phyloP scores from a whole-genome alignment of 2,113 vertebrate species.

The Patagioenas fasciata region DNA sequence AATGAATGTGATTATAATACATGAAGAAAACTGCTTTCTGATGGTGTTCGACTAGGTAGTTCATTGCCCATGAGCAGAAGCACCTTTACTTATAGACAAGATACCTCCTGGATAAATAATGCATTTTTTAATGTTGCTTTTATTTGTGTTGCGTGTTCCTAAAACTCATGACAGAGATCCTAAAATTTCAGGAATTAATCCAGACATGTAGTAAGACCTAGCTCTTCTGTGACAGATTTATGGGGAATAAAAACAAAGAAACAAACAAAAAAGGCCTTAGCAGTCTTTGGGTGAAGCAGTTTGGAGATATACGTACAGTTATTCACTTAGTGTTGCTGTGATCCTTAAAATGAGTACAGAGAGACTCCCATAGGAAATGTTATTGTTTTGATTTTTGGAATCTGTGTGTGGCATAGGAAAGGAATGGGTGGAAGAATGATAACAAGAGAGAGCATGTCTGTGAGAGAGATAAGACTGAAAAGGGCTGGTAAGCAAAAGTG shows the following conservation, averaged over 20 bases:
- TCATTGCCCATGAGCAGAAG: background rate
- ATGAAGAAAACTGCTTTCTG: background rate
- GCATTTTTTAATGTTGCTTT: background rate
- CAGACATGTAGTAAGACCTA: background rate
- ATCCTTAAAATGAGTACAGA: conserved; percentile 17
- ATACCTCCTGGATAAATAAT: background rate
- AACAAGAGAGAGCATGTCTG: conserved; percentile 46
- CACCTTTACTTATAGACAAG: background rate
- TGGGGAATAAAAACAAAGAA: background rate
- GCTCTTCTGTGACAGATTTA: background rate
- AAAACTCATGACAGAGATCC: background rate
- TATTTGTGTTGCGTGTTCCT: background rate
- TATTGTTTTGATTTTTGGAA: conserved; percentile 34
- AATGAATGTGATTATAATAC: background rate
- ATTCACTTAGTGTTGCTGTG: background rate
- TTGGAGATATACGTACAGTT: background rate
- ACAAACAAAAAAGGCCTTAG: background rate
- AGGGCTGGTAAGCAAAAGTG: conserved; percentile 39
- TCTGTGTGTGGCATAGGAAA: conserved; percentile 38
- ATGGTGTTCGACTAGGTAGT: background rate
- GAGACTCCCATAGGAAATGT: conserved; percentile 32
- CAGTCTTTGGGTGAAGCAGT: background rate
- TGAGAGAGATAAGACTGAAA: conserved; percentile 49
- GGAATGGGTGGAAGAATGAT: conserved; percentile 45
- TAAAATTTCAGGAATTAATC: background rate